A percentile compares a stretch with the other conserved stretches of the same genome.
phyloP scores from a whole-genome alignment of 1,140 invertebrate species.

The Trypoxylus dichotomus region DNA sequence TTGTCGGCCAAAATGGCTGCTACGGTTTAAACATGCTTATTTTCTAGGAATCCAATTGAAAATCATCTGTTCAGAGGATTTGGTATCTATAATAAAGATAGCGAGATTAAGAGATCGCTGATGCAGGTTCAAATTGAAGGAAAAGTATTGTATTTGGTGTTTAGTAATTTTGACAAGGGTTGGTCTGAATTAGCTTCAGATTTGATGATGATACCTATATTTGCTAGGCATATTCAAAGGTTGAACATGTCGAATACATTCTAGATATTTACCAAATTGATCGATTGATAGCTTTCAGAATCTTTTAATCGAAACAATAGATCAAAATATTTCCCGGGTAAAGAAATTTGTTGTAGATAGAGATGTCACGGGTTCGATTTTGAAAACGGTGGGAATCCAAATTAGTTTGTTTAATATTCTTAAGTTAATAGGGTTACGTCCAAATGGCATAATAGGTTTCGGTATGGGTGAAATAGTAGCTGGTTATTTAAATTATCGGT shows the following conservation, averaged over 20 bases:
- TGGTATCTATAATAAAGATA: background rate
- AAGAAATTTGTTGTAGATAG: background rate
- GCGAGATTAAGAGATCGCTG: background rate
- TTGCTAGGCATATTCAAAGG: conserved; percentile 54
- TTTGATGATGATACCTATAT: background rate
- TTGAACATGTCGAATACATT: conserved; percentile 50
- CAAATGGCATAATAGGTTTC: conserved; percentile 80
- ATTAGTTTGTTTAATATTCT: conserved; percentile 78
- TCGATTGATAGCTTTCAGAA: conserved; percentile 56
- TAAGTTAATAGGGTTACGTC: conserved; percentile 62
- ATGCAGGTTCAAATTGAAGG: background rate
- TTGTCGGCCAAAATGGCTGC: too few relatives aligned
- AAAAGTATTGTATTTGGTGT: background rate
- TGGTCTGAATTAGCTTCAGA: conserved; percentile 71
- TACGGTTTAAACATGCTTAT: too few relatives aligned
- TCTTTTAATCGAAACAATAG: background rate
- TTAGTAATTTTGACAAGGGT: conserved; percentile 5
- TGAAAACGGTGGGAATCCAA: conserved; percentile 75
- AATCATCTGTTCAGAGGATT: background rate
- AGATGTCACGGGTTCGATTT: conserved; percentile 35
- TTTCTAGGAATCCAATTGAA: conserved; percentile 4
- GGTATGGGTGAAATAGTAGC: conserved; percentile 79
- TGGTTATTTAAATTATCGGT: conserved; percentile 80
- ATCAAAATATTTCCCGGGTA: background rate
- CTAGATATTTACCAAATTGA: background rate